phyloP scores from a whole-genome alignment of 2,797 vertebrate genomes.

The Triplophysa bombifrons region DNA sequence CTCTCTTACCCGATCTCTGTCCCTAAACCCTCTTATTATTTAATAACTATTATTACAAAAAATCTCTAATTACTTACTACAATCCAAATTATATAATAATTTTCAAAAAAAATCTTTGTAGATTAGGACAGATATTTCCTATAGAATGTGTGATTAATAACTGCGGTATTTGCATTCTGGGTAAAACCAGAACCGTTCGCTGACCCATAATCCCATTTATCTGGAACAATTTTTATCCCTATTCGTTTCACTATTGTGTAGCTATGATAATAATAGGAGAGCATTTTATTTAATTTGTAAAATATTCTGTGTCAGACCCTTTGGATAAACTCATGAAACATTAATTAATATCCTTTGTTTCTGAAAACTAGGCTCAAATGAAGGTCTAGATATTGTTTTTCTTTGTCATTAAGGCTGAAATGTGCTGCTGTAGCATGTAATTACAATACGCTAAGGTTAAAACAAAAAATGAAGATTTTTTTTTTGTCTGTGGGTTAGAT shows the following conservation, averaged over 20 bases:
- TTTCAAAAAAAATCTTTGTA: background rate
- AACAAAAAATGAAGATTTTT: slow-evolving; percentile 32
- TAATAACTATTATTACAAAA: too few species aligned
- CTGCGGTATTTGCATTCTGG: background rate
- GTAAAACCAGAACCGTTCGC: too few species aligned
- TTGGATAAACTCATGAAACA: slow-evolving; percentile 8
- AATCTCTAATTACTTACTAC: too few species aligned
- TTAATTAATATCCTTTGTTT: slow-evolving; percentile 37
- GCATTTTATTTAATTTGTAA: slow-evolving; percentile 10
- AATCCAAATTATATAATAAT: background rate
- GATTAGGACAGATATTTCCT: background rate
- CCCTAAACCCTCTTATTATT: background rate
- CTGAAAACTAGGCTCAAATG: slow-evolving; percentile 5
- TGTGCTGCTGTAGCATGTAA: slow-evolving; percentile 26
- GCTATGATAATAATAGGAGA: slow-evolving; percentile 33
- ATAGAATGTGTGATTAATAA: too few species aligned
- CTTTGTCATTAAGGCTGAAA: slow-evolving; percentile 43
- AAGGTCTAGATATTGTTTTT: slow-evolving; percentile 29
- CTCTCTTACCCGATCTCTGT: background rate
- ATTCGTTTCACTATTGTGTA: background rate
- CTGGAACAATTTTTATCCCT: background rate
- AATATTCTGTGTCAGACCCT: slow-evolving; percentile 22
- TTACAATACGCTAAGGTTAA: slow-evolving; percentile 35
- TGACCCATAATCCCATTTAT: slow-evolving; percentile 4
- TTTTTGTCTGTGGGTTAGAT: slow-evolving; percentile 46